Evolutionary conservation across 2,888 invertebrate genomes (phyloP), one percentile per base, ranked within the genome.

Genomic region (Drosophila kanekoi): DNA sequence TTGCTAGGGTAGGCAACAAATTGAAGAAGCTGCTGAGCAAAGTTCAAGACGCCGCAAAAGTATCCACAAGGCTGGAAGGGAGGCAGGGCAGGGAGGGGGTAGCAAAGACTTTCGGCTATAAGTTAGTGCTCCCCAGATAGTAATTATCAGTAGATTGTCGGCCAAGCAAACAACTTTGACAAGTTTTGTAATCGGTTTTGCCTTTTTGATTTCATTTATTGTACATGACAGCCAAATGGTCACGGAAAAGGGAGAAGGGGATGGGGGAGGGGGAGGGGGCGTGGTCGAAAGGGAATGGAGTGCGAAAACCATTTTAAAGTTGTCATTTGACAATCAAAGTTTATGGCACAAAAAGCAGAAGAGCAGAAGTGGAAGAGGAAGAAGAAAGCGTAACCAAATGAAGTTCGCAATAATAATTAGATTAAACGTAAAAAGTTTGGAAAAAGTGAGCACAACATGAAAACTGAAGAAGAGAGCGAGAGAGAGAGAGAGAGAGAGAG

Each of bases 81-180:
- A 28, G 23, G 28, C 0, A 13, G 18, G 9, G 18, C n/a, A 16
- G 23, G 13, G 2, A 16, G 20, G 41, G 16, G 9, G 33, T 14
- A n/a, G 49, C 49, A 58, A 65, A 23, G 71, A 52, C 57, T 54
- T 33, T 16, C 45, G 47, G 72, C 68, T 72, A 86, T 84, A 87
- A 82, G 82, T 87, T 86, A 89, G 85, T 84, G 77, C 71, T 86
- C 85, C 85, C 89, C 79, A 84, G 85, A 84, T 87, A 87, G 89
- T 87, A 89, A 86, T 86, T 86, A 89, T 86, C 87, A 82, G 78
- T 78, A 77, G 85, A 87, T 84, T 87, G 85, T 87, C 71, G 80
- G 72, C 65, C 74, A 72, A 77, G 60, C 61, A 69, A 80, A 67
- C 58, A 83, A 83, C 68, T 87, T 81, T 87, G 85, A 81, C 82